phyloP scores from a whole-genome alignment of 2,113 vertebrate genomes.

The Pseudorectes ferrugineus region DNA sequence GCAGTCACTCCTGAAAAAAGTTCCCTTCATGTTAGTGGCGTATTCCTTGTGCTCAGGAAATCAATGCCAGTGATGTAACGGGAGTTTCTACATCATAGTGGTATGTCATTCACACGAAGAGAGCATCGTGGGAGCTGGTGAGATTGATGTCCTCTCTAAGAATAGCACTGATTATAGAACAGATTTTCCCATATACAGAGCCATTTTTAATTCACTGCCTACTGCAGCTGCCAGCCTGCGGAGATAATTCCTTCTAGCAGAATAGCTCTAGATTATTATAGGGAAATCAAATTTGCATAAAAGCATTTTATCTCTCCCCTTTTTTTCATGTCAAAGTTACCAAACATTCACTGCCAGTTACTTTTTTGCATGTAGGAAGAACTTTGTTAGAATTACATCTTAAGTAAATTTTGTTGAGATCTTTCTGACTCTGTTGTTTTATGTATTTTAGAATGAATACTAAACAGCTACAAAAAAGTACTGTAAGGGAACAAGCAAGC shows the following conservation, averaged over 20 bases:
- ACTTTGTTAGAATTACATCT: conserved; percentile 23
- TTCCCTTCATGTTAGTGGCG: not conserved
- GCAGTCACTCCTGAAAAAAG: not conserved
- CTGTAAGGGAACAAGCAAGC: not conserved
- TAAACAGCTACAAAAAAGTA: not conserved
- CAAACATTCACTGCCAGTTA: conserved; percentile 71
- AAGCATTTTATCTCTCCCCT: conserved; percentile 70
- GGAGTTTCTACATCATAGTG: conserved; percentile 73
- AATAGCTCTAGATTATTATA: conserved; percentile 84
- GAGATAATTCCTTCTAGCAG: conserved; percentile 83
- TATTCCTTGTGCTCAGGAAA: conserved; percentile 19
- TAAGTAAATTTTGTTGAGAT: conserved; percentile 15
- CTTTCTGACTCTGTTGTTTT: not conserved
- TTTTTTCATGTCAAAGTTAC: conserved; percentile 66
- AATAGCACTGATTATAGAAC: conserved; percentile 83
- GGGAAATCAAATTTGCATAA: conserved; percentile 84
- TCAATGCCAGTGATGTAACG: conserved; percentile 70
- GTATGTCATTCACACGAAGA: conserved; percentile 65
- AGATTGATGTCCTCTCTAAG: conserved; percentile 80
- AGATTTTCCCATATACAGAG: conserved; percentile 81
- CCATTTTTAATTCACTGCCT: conserved; percentile 88
- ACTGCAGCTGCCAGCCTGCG: conserved; percentile 79
- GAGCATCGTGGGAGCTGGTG: conserved; percentile 68
- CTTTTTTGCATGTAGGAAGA: conserved; percentile 40
- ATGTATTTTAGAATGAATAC: not conserved